Conservation (phyloP, 1,140 invertebrate genomes). For the Papilio aristodemus region DNA sequence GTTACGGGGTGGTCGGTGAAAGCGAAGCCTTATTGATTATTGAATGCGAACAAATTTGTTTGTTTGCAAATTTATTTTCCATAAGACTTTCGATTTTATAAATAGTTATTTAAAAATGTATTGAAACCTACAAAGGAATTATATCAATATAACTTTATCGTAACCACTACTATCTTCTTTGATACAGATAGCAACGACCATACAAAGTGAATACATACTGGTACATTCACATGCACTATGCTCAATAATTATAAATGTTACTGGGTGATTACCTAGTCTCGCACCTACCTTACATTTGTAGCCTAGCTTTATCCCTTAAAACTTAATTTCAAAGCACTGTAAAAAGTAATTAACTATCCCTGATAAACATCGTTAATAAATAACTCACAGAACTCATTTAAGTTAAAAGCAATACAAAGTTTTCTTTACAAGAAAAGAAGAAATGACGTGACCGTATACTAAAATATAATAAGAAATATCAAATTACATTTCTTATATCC, state of each 20-base stretch:
- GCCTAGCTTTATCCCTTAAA: background rate
- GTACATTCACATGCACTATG: too few relatives aligned
- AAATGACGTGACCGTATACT: too few relatives aligned
- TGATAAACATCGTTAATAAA: background rate
- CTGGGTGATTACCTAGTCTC: too few relatives aligned
- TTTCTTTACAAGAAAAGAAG: background rate
- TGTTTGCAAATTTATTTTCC: background rate
- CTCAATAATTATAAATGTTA: too few relatives aligned
- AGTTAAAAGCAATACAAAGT: background rate
- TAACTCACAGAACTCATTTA: background rate
- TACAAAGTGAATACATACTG: too few relatives aligned
- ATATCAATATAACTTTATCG: too few relatives aligned
- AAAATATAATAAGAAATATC: conserved; percentile 1
- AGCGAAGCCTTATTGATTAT: conserved; percentile 39
- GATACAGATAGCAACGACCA: too few relatives aligned
- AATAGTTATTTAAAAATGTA: background rate
- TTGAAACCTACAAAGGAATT: background rate
- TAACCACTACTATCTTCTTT: too few relatives aligned
- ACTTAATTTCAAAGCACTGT: background rate
- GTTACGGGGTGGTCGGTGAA: conserved; percentile 56
- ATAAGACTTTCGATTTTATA: background rate
- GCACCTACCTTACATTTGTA: too few relatives aligned
- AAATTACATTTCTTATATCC: conserved; percentile 8
- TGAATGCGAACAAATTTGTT: conserved; percentile 33
- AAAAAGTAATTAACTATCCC: conserved; percentile 5